phyloP scores from a whole-genome alignment of 92 coral and sea anemone genomes.

The Zoanthus solanderi region DNA sequence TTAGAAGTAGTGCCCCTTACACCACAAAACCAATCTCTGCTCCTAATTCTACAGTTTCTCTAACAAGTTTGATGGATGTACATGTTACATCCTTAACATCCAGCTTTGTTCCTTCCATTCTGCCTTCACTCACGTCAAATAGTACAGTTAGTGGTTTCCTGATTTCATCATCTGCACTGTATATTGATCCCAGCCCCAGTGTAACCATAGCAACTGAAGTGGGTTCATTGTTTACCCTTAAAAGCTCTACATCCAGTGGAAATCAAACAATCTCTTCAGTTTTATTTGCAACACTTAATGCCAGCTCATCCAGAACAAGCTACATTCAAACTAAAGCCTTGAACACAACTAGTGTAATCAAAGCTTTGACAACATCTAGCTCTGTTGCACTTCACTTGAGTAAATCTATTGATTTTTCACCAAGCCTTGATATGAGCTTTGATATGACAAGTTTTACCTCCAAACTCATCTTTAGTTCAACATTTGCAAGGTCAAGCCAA shows the following conservation, averaged over 20 bases:
- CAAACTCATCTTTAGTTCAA: background rate
- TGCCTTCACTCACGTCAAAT: background rate
- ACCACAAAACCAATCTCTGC: constrained; percentile 7
- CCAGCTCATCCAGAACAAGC: constrained; percentile 6
- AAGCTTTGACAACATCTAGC: background rate
- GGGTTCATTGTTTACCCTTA: constrained; percentile 20
- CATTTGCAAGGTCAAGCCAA: constrained; percentile 10
- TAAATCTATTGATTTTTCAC: background rate
- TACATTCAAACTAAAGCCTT: background rate
- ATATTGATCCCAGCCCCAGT: constrained; percentile 3
- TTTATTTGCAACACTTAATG: background rate
- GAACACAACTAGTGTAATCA: constrained; percentile 16
- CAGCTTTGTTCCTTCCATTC: background rate
- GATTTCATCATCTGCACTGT: background rate
- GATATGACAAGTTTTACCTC: background rate
- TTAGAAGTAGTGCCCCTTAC: background rate
- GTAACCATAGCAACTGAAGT: background rate
- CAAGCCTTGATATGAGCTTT: background rate
- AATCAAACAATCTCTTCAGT: background rate
- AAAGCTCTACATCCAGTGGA: constrained; percentile 21
- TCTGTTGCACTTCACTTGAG: background rate
- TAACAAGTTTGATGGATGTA: constrained; percentile 5
- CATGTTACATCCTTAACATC: background rate
- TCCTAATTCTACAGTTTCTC: background rate
- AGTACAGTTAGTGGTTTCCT: background rate